Conservation (phyloP, 2,888 invertebrate species). For the Caradrina kadenii region DNA sequence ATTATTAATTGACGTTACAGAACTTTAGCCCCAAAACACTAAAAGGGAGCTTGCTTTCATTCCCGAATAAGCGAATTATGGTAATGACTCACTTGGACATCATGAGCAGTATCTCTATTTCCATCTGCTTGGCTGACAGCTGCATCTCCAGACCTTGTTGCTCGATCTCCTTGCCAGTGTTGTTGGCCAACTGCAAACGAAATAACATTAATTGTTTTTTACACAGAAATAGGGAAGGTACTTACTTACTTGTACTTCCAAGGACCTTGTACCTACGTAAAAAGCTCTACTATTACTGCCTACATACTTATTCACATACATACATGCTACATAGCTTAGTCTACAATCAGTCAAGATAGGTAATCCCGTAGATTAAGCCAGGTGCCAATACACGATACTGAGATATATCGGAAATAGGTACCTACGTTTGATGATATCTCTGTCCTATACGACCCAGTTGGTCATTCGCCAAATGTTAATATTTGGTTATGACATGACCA, state of each 20-base stretch:
- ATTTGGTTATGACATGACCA: background rate
- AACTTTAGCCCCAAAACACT: too few species aligned
- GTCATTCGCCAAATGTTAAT: constrained; percentile 34
- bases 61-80: too few species aligned
- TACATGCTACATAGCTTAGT: background rate
- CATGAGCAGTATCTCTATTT: constrained; percentile 95
- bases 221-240: too few species aligned
- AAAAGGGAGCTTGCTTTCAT: too few species aligned
- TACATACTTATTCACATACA: background rate
- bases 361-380: constrained; percentile 26
- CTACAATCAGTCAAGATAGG: background rate
- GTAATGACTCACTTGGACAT: constrained; percentile 92
- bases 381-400: constrained; percentile 33
- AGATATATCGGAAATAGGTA: constrained; percentile 25
- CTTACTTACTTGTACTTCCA: too few species aligned
- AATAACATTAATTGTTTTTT: constrained; percentile 16
- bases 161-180: constrained; percentile 91
- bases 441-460: constrained; percentile 16
- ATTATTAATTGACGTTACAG: too few species aligned
- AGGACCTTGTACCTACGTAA: too few species aligned
- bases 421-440: background rate
- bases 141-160: constrained; percentile 93
- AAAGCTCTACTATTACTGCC: too few species aligned
- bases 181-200: constrained; percentile 86
- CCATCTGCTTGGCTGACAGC: constrained; percentile 96